Evolutionary conservation across 2,888 invertebrate genomes (phyloP), one percentile per base, ranked within the genome.

Genomic region (Unio delphinus): DNA sequence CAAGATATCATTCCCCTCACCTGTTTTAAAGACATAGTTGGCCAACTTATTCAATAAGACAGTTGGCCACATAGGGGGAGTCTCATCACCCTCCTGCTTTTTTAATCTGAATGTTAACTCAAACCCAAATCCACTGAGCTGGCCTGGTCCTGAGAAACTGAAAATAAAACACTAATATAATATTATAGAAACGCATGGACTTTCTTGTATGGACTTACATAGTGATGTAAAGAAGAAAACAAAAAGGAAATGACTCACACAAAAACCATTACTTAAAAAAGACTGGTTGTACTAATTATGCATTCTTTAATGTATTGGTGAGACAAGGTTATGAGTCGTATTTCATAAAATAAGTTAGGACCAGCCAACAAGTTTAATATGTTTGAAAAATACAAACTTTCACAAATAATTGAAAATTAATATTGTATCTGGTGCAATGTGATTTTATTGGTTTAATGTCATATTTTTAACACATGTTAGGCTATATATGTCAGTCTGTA

Each of bases 11-110:
- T 23, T 58, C 30, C 45, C 63, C 87, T 74, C 72, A 92, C 95
- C 96, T 72, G 96, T 96, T 85, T 94, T 94, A 84, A 97, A 97
- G 57, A 97, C 95, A 89, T 98, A 98, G 91, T 95, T 94, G 0
- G 97, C 96, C n/a, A 97, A 92, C 4, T 95, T 94, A 87, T 98
- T 97, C 91, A 98, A 92, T 18, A 98, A 91, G 67, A 95, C 94
- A 0, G 97, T 96, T 0, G 98, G 97, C 98, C 98, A 98, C 1
- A 96, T 94, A 0, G 97, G 97, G 0, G 97, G 96, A n/a, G 92
- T 92, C 17, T 76, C 92, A 78, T 94, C 93, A 58, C 86, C 87
- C 1, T 92, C 91, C 83, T 93, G 93, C 63, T 93, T 92, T 81
- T 93, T 92, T 85, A 96, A 87, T 58, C 97, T 92, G 89, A 98